These are phyloP conservation scores for Quadriops clusia DNA, from an alignment of 2,888 invertebrate genomes.

Conservation along the genomic window DNA sequence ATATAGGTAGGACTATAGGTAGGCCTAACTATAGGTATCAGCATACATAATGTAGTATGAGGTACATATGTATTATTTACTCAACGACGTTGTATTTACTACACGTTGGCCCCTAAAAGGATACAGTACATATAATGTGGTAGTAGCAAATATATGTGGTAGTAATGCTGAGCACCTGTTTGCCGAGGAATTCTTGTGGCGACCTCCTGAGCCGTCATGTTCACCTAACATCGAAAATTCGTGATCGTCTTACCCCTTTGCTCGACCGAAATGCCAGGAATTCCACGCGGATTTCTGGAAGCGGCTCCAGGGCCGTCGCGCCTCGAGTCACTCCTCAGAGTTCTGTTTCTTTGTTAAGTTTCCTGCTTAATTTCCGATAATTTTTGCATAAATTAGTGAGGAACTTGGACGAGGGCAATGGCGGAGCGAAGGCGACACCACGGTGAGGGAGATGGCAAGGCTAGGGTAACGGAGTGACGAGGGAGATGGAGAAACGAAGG, in stretches of 20 bases:
- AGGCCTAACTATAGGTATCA: too few relatives aligned
- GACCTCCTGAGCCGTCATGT: conserved; percentile 19
- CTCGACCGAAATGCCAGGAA: conserved; percentile 24
- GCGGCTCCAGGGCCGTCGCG: conserved; percentile 9
- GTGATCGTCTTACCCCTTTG: conserved; percentile 36
- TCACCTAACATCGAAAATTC: conserved; percentile 32
- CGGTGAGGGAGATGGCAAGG: too few relatives aligned
- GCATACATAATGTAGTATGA: too few relatives aligned
- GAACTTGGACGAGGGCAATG: conserved; percentile 5
- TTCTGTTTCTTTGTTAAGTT: conserved; percentile 29
- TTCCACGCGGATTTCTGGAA: conserved; percentile 19
- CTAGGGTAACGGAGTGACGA: too few relatives aligned
- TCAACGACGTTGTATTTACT: background rate
- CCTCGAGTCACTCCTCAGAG: conserved; percentile 15
- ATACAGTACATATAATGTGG: background rate
- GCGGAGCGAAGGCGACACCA: too few relatives aligned
- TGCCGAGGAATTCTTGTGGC: background rate
- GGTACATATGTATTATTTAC: background rate
- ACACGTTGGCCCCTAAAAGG: background rate
- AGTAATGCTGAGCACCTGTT: background rate
- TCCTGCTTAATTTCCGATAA: conserved; percentile 33
- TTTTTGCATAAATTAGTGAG: conserved; percentile 32
- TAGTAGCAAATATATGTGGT: background rate
- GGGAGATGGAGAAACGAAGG: too few relatives aligned
- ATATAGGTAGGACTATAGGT: too few relatives aligned